phyloP scores from a whole-genome alignment of 2,888 invertebrate species.

The Pasiphila rectangulata region DNA sequence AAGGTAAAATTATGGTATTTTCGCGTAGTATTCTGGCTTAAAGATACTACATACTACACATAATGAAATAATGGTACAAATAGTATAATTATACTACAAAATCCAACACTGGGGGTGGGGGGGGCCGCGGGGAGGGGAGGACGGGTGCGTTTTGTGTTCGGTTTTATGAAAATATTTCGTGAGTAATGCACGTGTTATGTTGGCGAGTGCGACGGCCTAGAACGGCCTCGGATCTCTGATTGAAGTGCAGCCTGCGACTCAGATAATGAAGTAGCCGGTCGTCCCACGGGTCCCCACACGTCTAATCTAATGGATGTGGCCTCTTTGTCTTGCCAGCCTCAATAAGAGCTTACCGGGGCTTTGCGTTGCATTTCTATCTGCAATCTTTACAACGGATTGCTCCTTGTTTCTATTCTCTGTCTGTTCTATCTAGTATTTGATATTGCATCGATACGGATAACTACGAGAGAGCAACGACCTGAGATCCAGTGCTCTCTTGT shows the following conservation, averaged over 20 bases:
- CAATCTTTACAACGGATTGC: slow-evolving; percentile 57
- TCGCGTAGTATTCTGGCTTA: no score
- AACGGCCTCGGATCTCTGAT: slow-evolving; percentile 73
- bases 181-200: slow-evolving; percentile 81
- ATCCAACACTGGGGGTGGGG: no score
- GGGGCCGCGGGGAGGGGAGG: slow-evolving; percentile 51
- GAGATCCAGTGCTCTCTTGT: slow-evolving; percentile 31
- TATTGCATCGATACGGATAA: slow-evolving; percentile 36
- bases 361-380: slow-evolving; percentile 57
- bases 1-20: no score
- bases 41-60: no score
- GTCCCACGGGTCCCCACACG: slow-evolving; percentile 34
- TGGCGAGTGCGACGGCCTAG: slow-evolving; percentile 75
- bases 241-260: slow-evolving; percentile 62
- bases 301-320: slow-evolving; percentile 35
- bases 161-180: slow-evolving; percentile 81
- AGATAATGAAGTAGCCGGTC: slow-evolving; percentile 51
- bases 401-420: slow-evolving; percentile 48
- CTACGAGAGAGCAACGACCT: slow-evolving; percentile 19
- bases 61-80: no score
- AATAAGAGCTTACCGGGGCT: slow-evolving; percentile 48
- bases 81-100: no score
- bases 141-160: slow-evolving; percentile 74
- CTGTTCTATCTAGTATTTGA: slow-evolving; percentile 29
- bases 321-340: slow-evolving; percentile 60